A percentile compares a stretch with the other conserved stretches of the same genome.
Conservation (phyloP, 2,113 vertebrate genomes). For the Pomatostomus ruficeps region DNA sequence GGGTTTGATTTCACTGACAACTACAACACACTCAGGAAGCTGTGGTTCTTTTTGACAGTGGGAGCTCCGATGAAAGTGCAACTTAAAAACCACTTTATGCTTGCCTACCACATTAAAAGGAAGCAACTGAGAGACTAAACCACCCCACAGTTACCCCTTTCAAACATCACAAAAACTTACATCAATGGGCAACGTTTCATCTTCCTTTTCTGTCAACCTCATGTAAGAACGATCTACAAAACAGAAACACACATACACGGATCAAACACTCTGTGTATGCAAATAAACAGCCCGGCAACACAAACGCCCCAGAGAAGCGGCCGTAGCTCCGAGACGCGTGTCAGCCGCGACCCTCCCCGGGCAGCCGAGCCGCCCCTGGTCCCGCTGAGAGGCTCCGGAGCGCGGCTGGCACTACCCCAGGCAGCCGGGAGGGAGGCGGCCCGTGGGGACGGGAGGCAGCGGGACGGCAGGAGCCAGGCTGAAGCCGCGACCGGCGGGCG, state of each 20-base stretch:
- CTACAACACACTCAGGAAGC: accelerated
- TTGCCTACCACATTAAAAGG: not conserved
- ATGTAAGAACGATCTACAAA: constrained; percentile 88
- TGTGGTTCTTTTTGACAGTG: not conserved
- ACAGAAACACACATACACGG: not conserved
- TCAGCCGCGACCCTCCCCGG: not conserved
- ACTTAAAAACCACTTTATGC: not conserved
- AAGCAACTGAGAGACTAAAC: not conserved
- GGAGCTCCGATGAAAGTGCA: not conserved
- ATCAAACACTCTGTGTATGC: accelerated
- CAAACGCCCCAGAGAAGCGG: accelerated
- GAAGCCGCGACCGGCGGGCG: no score
- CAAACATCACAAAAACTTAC: constrained; percentile 72
- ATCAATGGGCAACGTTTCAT: constrained; percentile 93
- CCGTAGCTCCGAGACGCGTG: accelerated
- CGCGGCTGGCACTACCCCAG: not conserved
- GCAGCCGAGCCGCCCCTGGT: not conserved
- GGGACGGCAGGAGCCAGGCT: not conserved
- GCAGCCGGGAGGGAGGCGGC: not conserved
- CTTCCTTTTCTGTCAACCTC: constrained; percentile 95
- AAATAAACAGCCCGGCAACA: accelerated
- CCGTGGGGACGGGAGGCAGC: not conserved
- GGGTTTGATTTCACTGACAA: not conserved
- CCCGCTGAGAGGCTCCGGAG: not conserved
- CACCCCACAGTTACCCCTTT: not conserved